Conservation (phyloP, 1,140 invertebrate genomes). For the Drosophila seguyi region DNA sequence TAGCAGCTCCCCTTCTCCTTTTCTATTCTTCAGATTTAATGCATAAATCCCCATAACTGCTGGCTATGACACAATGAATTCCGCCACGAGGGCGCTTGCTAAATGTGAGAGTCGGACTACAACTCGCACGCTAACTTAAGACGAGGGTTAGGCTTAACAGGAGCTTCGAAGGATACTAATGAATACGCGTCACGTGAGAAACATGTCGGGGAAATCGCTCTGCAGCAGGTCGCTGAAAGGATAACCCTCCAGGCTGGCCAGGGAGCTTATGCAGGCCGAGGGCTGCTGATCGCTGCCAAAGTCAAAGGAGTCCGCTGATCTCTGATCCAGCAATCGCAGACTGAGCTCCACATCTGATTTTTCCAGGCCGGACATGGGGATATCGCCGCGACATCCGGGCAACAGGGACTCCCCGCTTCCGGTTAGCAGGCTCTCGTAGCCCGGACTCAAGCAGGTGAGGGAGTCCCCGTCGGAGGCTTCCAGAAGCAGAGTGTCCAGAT, state of each 20-base stretch:
- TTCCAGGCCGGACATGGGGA: constrained; percentile 66
- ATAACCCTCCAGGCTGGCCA: constrained; percentile 72
- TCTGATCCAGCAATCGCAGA: constrained; percentile 71
- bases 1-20: constrained; percentile 12
- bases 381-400: constrained; percentile 57
- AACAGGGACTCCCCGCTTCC: constrained; percentile 32
- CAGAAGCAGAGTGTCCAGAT: constrained; percentile 84
- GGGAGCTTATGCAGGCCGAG: constrained; percentile 78
- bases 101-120: constrained; percentile 60
- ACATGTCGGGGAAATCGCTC: constrained; percentile 73
- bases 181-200: constrained; percentile 71
- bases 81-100: constrained; percentile 48
- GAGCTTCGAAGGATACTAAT: constrained; percentile 18
- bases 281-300: constrained; percentile 72
- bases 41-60: constrained; percentile 10
- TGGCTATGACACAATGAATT: constrained; percentile 80
- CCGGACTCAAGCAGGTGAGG: constrained; percentile 81
- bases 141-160: constrained; percentile 52
- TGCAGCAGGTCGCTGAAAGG: constrained; percentile 74
- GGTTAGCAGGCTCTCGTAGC: constrained; percentile 47
- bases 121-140: constrained; percentile 56
- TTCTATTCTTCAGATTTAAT: constrained; percentile 14
- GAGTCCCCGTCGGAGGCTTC: constrained; percentile 87
- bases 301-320: constrained; percentile 72
- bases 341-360: constrained; percentile 79